Percentiles rank a stretch among this genome's conserved stretches.
These are phyloP conservation scores for Clarias fuscus DNA, from an alignment of 2,797 vertebrate genomes.

Conservation along the genomic window DNA sequence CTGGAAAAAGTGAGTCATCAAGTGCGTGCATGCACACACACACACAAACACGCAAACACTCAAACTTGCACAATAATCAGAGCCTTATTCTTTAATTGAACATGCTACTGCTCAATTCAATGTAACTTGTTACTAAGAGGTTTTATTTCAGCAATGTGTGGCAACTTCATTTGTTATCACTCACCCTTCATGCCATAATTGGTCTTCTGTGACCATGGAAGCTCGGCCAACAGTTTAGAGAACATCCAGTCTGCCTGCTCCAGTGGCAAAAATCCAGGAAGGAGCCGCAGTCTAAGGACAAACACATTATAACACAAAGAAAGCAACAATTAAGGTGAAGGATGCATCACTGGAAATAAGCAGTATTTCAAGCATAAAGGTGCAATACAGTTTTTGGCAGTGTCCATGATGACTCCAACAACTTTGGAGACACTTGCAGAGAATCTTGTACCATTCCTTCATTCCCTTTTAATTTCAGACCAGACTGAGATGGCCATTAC, in stretches of 20 bases:
- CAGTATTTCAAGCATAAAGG: neutral
- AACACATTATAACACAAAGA: constrained; percentile 4
- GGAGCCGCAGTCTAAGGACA: constrained; percentile 75
- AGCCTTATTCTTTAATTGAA: neutral
- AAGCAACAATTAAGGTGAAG: neutral
- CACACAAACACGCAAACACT: neutral
- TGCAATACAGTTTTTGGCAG: neutral
- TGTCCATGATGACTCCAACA: neutral
- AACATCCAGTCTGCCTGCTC: constrained; percentile 89
- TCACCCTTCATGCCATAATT: constrained; percentile 76
- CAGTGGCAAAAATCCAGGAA: constrained; percentile 80
- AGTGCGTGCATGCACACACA: neutral
- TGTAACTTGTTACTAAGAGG: neutral
- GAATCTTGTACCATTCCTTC: neutral
- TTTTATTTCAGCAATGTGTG: neutral
- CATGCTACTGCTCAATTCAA: neutral
- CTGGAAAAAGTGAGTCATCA: constrained; percentile 54
- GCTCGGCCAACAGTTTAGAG: constrained; percentile 81
- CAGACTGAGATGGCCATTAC: neutral
- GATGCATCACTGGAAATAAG: neutral
- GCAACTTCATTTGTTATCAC: neutral
- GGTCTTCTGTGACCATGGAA: constrained; percentile 92
- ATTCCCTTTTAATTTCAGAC: neutral
- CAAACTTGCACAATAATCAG: neutral
- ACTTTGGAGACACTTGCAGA: neutral